Conservation (phyloP, 2,888 invertebrate genomes). For the Pycnomerus fuliginosus region DNA sequence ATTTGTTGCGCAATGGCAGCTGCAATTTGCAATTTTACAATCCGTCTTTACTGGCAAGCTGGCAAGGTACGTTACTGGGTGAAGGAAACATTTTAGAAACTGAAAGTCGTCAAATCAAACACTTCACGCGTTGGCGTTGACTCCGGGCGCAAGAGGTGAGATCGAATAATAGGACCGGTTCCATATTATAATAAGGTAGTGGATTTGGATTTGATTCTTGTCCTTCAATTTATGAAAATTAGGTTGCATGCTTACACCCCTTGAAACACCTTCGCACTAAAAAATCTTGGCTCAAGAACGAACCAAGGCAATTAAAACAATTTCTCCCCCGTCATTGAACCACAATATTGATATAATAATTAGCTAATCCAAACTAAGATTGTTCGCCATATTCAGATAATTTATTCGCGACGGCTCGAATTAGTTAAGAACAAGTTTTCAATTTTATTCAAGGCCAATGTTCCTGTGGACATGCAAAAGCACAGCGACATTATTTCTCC, state of each 20-base stretch:
- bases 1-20: constrained; percentile 20
- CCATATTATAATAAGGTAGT: constrained; percentile 36
- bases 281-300: constrained; percentile 6
- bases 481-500: constrained; percentile 13
- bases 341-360: constrained; percentile 23
- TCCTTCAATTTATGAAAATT: constrained; percentile 16
- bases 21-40: constrained; percentile 25
- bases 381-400: constrained; percentile 25
- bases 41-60: constrained; percentile 12
- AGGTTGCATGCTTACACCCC: too few relatives aligned
- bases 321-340: constrained; percentile 17
- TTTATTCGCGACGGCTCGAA: constrained; percentile 21
- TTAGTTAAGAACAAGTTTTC: constrained; percentile 25
- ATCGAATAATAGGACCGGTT: constrained; percentile 36
- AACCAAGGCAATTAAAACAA: constrained; percentile 12
- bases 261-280: constrained; percentile 1
- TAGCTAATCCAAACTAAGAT: constrained; percentile 25
- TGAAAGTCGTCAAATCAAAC: constrained; percentile 30
- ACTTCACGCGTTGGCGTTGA: constrained; percentile 32
- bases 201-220: constrained; percentile 20
- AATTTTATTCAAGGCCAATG: constrained; percentile 21
- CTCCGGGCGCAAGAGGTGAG: constrained; percentile 32
- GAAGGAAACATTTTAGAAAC: constrained; percentile 30
- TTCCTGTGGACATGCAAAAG: constrained; percentile 13
- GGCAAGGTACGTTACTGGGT: constrained; percentile 15